Conservation (phyloP, 2,113 vertebrate species). For the Ptychochromis oligacanthus region DNA sequence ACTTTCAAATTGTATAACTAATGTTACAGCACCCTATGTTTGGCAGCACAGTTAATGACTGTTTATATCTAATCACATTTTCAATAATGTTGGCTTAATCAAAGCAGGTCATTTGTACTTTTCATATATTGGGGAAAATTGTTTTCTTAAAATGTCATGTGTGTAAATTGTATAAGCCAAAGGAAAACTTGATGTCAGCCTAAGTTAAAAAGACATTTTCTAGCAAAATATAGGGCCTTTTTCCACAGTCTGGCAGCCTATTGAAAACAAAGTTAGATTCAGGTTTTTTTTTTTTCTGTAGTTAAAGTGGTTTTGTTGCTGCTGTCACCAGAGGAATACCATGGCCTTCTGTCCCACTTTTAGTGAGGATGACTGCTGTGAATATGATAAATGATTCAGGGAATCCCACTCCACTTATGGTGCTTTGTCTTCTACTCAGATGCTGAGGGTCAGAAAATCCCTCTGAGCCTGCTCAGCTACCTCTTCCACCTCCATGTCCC, state of each 20-base stretch:
- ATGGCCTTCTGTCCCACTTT: not conserved
- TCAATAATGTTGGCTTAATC: constrained; percentile 1
- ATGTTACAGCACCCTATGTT: not conserved
- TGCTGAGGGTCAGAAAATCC: constrained; percentile 58
- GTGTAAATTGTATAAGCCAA: constrained; percentile 4
- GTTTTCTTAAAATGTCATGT: not conserved
- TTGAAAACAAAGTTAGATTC: not conserved
- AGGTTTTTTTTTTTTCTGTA: not conserved
- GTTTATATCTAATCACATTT: constrained; percentile 12
- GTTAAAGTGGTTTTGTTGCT: not conserved
- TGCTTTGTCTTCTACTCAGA: constrained; percentile 18
- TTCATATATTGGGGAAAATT: not conserved
- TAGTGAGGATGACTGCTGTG: not conserved
- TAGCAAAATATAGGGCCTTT: not conserved
- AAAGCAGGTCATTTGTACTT: not conserved
- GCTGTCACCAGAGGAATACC: not conserved
- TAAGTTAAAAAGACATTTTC: constrained; percentile 3
- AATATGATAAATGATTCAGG: constrained; percentile 50
- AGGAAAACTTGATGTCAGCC: not conserved
- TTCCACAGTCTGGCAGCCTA: not conserved
- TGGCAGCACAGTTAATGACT: constrained; percentile 20
- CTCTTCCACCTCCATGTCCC: not conserved
- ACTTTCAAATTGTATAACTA: not conserved
- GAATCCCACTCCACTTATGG: constrained; percentile 23
- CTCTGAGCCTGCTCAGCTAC: constrained; percentile 10